phyloP scores from a whole-genome alignment of 2,113 vertebrate genomes.

The Vidua chalybeata region DNA sequence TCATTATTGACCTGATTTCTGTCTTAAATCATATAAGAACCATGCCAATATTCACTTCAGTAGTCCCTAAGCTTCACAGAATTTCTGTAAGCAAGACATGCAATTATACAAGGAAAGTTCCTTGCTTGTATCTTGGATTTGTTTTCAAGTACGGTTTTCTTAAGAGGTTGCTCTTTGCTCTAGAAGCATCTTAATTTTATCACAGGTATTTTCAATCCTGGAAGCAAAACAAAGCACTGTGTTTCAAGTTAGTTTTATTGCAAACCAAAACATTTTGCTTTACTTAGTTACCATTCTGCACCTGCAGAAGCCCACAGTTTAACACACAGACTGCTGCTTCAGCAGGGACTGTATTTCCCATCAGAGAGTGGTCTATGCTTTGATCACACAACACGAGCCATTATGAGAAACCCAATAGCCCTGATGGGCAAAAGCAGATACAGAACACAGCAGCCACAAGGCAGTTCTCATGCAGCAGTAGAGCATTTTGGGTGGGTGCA shows the following conservation, averaged over 20 bases:
- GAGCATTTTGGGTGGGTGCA: not conserved
- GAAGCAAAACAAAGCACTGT: not conserved
- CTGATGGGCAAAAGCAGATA: not conserved
- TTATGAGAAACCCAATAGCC: not conserved
- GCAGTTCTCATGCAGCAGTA: not conserved
- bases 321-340: not conserved
- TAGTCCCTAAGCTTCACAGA: not conserved
- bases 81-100: not conserved
- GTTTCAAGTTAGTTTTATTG: not conserved
- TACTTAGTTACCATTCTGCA: not conserved
- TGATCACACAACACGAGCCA: not conserved
- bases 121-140: not conserved
- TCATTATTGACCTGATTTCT: not conserved
- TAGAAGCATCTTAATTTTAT: not conserved
- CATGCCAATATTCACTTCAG: not conserved
- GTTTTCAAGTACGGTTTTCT: not conserved
- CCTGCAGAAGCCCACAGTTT: not conserved
- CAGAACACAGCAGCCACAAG: not conserved
- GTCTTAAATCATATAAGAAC: not conserved
- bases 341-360: not conserved
- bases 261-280: not conserved
- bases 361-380: fast-evolving
- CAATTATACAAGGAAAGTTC: not conserved
- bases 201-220: not conserved
- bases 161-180: not conserved